phyloP scores from a whole-genome alignment of 2,113 vertebrate genomes.

The Antigone vipio region DNA sequence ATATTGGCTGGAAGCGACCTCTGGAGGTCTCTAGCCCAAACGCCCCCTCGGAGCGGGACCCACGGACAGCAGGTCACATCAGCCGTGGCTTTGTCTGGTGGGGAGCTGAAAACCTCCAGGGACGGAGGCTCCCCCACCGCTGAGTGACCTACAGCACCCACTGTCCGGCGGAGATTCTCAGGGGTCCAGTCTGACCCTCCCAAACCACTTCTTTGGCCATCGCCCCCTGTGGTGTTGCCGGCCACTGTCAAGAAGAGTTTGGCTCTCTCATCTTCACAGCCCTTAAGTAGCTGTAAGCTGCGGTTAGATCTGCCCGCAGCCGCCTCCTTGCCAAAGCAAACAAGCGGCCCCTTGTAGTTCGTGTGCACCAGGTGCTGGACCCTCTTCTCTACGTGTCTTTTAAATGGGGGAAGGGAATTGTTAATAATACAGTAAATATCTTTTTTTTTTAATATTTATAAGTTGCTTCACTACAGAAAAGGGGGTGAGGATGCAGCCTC shows the following conservation, averaged over 20 bases:
- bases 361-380: background rate
- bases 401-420: background rate
- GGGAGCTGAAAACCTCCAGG: background rate
- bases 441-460: background rate
- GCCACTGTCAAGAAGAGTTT: background rate
- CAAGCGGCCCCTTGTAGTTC: background rate
- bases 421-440: background rate
- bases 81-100: background rate
- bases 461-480: background rate
- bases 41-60: background rate
- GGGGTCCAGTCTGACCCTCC: background rate
- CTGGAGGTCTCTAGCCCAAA: slow-evolving; percentile 49
- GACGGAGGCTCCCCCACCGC: too few species aligned
- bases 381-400: background rate
- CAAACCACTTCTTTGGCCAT: background rate
- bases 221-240: background rate
- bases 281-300: background rate
- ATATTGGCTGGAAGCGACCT: slow-evolving; percentile 53
- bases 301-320: background rate
- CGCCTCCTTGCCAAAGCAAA: background rate
- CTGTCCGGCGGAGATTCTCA: background rate
- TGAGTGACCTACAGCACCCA: rapidly evolving
- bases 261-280: background rate
- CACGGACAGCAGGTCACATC: background rate
- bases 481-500: background rate